Evolutionary conservation across 2,113 vertebrate species (phyloP).

Genomic region (Catharus fuscescens): DNA sequence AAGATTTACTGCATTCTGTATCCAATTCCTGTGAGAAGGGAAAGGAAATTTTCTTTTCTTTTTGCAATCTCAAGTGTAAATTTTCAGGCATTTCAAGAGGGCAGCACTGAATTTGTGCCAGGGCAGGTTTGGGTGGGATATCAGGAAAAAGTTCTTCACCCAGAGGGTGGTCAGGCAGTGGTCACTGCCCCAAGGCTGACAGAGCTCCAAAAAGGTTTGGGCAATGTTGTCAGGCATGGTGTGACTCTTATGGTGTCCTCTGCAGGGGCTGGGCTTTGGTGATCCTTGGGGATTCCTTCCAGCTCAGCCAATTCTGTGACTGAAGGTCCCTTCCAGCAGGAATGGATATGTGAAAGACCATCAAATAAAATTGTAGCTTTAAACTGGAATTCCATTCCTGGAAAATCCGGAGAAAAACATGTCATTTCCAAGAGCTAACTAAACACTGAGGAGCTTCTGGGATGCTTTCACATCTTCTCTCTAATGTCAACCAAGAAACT

Average conservation of each 20-base stretch:
- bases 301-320: too few relatives aligned
- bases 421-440: neutral
- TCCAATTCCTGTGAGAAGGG: neutral
- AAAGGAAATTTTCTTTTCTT: neutral
- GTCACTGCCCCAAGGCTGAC: neutral
- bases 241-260: neutral
- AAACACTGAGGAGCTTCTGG: neutral
- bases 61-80: neutral
- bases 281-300: neutral
- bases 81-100: neutral
- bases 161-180: neutral
- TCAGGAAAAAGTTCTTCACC: neutral
- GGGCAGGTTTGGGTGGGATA: neutral
- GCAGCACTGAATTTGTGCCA: neutral
- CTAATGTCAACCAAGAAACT: neutral
- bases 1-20: neutral
- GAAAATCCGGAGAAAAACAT: neutral
- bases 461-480: neutral
- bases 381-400: neutral
- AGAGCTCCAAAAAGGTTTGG: neutral
- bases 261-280: neutral
- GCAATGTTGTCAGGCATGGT: neutral
- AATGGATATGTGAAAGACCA: neutral
- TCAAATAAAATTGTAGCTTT: neutral
- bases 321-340: neutral